Evolutionary conservation across 2,797 vertebrate species (phyloP), one percentile per base, ranked within the genome.

Genomic region (Echiichthys vipera): DNA sequence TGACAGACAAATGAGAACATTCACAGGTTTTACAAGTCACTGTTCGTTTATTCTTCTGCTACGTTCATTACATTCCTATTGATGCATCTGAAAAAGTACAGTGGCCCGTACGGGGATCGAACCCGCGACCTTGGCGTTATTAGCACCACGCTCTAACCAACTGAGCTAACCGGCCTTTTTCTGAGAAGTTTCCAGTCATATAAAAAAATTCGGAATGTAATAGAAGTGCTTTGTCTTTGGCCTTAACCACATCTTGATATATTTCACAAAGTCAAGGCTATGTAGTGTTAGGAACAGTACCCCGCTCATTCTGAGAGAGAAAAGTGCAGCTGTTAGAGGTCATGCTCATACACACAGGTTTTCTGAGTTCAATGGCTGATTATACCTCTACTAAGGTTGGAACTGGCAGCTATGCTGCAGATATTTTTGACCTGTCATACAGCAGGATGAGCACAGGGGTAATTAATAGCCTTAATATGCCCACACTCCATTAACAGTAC

Each of bases 91-190:
- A 36, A 36, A 36, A 36, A 4, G 1, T 1, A 5, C 1, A 5
- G 0, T 86, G 84, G 80, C 78, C 88, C 29, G 63, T 88, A 90
- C 80, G 54, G 82, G 83, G 77, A 84, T 90, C 74, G 65, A 88
- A 89, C 87, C 84, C 79, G 36, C 80, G 64, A 92, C 87, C 90
- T 90, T 93, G 85, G 87, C 87, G 78, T 93, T 92, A 93, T 93
- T 93, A 91, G 91, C 91, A 92, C 82, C 88, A 92, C 90, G 86
- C 90, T 91, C 86, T 93, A 93, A 92, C 90, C 84, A 89, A 81
- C 81, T 89, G 84, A 84, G 85, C 83, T 84, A 85, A 84, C 81
- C 80, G 78, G 81, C 78, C 84, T 5, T 32, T 0, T 0, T 0
- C 1, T 36, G 4, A 14, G 4, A 36, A n/a, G n/a, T n/a, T n/a